Percentiles rank a stretch among this genome's conserved stretches.
phyloP scores from a whole-genome alignment of 2,888 invertebrate species.

The Orgyia antiqua region DNA sequence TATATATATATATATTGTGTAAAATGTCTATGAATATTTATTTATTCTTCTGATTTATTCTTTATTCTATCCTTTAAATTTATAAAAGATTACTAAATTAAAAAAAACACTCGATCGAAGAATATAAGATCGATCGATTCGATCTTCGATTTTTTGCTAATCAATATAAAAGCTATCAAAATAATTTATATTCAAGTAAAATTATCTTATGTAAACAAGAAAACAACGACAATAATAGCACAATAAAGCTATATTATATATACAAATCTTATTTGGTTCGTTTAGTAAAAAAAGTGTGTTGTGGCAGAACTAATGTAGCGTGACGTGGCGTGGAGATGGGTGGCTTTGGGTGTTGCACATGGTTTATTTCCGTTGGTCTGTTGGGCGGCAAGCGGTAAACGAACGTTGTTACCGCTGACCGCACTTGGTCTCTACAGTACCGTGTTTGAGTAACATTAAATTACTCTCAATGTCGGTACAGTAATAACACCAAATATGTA shows the following conservation, averaged over 20 bases:
- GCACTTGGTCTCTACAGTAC: slow-evolving; percentile 19
- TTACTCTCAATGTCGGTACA: slow-evolving; percentile 47
- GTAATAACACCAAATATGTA: slow-evolving; percentile 29
- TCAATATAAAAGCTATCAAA: no score
- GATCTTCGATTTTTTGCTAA: no score
- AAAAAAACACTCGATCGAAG: no score
- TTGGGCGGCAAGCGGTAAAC: slow-evolving; percentile 10
- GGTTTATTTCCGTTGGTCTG: slow-evolving; percentile 20
- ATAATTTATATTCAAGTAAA: no score
- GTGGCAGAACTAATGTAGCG: slow-evolving; percentile 34
- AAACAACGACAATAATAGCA: slow-evolving; percentile 21
- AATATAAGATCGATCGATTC: no score
- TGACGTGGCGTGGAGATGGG: slow-evolving; percentile 13
- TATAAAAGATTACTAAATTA: no score
- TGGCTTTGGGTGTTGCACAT: slow-evolving; percentile 19
- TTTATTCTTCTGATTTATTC: no score
- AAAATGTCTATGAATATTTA: no score
- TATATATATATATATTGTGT: no score
- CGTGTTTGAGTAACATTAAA: slow-evolving; percentile 52
- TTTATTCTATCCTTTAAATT: no score
- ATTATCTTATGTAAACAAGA: slow-evolving; percentile 16
- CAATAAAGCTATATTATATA: slow-evolving; percentile 26
- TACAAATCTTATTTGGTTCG: slow-evolving; percentile 28
- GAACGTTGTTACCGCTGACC: slow-evolving; percentile 24
- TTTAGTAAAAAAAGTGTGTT: slow-evolving; percentile 27